Conservation (phyloP, 2,797 vertebrate species). For the Saxicola maurus region DNA sequence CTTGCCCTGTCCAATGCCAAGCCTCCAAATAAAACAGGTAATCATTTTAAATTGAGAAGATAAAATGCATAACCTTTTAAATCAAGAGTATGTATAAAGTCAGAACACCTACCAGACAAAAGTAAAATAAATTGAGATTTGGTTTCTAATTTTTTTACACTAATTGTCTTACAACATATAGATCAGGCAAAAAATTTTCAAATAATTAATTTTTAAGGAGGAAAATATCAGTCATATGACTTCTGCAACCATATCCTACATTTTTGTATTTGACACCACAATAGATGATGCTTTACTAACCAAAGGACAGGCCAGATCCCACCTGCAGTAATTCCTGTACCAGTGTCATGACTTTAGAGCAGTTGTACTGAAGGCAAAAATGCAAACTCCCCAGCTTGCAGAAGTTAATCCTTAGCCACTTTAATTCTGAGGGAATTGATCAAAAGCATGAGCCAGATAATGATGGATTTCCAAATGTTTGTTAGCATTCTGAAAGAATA, state of each 20-base stretch:
- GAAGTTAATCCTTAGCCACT: not conserved
- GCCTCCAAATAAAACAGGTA: not conserved
- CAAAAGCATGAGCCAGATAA: not conserved
- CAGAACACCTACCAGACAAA: not conserved
- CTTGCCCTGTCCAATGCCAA: not conserved
- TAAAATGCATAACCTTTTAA: not conserved
- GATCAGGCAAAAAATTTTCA: not conserved
- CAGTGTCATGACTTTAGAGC: not conserved
- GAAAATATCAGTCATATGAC: not conserved
- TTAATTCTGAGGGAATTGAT: not conserved
- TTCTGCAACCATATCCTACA: not conserved
- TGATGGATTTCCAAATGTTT: not conserved
- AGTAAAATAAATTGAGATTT: rapidly evolving
- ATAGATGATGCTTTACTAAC: not conserved
- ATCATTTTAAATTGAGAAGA: not conserved
- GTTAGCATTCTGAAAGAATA: not conserved
- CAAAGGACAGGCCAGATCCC: not conserved
- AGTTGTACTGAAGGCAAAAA: not conserved
- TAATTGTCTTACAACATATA: not conserved
- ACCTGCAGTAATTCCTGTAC: not conserved
- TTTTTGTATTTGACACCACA: not conserved
- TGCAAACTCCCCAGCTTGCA: not conserved
- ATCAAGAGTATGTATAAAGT: not conserved
- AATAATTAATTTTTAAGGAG: not conserved
- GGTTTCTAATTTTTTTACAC: not conserved